Base-by-base conservation (phyloP, 1,140 invertebrate species). In the Platorchestia sp. region DNA sequence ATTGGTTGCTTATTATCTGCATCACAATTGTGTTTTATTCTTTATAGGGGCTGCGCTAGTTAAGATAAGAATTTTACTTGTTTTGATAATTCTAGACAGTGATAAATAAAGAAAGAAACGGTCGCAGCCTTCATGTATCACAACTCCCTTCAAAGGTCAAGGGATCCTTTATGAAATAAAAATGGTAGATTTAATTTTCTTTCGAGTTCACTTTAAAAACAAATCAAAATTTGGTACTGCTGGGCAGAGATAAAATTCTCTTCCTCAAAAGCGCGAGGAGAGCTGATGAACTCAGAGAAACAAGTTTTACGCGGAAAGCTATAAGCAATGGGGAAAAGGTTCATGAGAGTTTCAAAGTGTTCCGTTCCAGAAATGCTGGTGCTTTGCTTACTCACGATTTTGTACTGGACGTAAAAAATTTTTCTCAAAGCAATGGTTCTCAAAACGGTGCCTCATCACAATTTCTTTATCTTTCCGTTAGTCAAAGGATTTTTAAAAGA, bases 401-500 rank as follows among this genome's bases (percentile, higher is more conserved):
- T 75, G 27, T 75, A 27, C 59, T 75, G 27, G 36, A 75, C 59
- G 27, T 75, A 75, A 75, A 75, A 75, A 75, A 75, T 36, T 27
- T n/a, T 75, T 75, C 59, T 75, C 59, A 75, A 75, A 75, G 59
- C 59, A 75, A 75, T 75, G 59, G 59, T 75, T 10, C 27, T 75
- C 27, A 75, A 75, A 75, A 75, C 59, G 59, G 59, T 14, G 59
- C 59, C 27, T 75, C 59, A 75, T 75, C 59, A 1, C 59, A 22
- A 75, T 75, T 75, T 75, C 59, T 75, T 75, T 75, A 75, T 75
- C 59, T 75, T 75, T 75, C 27, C 59, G 59, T 75, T 75, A 75
- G 59, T 75, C 59, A 75, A 75, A 75, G 59, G 59, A 75, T 75
- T 75, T 75, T 75, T 75, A 75, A 75, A 75, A 75, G 59, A 75